Conservation (phyloP, 2,113 vertebrate genomes). For the Irena cyanogastra region DNA sequence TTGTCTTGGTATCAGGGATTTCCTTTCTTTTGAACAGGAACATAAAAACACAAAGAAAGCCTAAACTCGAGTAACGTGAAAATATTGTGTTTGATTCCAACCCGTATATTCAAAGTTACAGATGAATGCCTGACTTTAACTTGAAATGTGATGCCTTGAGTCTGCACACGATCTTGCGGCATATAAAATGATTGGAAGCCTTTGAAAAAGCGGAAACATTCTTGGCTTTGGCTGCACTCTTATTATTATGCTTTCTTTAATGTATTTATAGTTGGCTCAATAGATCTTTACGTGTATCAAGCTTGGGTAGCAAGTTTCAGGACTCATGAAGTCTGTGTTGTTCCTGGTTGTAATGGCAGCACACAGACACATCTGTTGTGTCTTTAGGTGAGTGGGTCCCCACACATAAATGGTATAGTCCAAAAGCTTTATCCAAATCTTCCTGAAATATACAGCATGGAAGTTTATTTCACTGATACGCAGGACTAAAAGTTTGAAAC, state of each 20-base stretch:
- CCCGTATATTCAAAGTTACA: conserved; percentile 20
- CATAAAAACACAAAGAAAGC: conserved; percentile 44
- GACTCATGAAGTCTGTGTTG: neutral
- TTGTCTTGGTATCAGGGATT: conserved; percentile 52
- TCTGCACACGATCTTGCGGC: neutral
- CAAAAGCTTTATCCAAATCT: neutral
- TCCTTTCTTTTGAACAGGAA: conserved; percentile 55
- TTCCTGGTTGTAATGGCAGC: neutral
- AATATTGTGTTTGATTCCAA: conserved; percentile 52
- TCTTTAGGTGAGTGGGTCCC: neutral
- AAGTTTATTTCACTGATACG: neutral
- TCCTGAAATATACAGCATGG: neutral
- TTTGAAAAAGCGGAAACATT: neutral
- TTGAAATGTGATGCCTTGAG: conserved; percentile 18
- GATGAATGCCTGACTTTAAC: conserved; percentile 19
- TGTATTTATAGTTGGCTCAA: neutral
- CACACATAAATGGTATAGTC: rapidly evolving
- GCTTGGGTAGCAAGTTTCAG: neutral
- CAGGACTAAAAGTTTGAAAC: neutral
- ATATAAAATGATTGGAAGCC: conserved; percentile 21
- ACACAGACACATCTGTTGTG: neutral
- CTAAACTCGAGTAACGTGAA: conserved; percentile 49
- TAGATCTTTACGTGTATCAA: neutral
- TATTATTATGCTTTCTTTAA: conserved; percentile 29
- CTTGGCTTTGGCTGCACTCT: conserved; percentile 3